These are phyloP conservation scores for Cerastis rubricosa DNA, from an alignment of 2,888 invertebrate species.

Conservation along the genomic window DNA sequence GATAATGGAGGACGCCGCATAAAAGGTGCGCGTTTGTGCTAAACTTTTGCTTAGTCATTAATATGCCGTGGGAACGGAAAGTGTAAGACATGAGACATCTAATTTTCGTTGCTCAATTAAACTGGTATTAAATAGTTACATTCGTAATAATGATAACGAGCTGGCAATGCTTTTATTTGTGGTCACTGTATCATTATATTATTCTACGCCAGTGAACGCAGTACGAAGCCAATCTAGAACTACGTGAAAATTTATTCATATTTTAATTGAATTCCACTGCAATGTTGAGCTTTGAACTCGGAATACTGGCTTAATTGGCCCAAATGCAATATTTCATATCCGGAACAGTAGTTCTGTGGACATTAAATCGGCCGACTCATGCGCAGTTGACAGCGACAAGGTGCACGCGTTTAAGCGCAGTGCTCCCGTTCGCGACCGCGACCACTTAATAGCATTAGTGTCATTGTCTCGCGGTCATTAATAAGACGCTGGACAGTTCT, in stretches of 20 bases:
- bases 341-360: constrained; percentile 52
- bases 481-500: constrained; percentile 87
- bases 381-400: constrained; percentile 68
- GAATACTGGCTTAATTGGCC: constrained; percentile 59
- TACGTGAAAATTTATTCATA: constrained; percentile 42
- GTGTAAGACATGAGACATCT: constrained; percentile 60
- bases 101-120: constrained; percentile 65
- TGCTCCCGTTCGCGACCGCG: constrained; percentile 77
- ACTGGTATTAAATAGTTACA: constrained; percentile 48
- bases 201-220: constrained; percentile 16
- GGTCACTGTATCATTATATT: constrained; percentile 33
- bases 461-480: constrained; percentile 87
- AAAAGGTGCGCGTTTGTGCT: constrained; percentile 84
- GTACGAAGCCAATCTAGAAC: constrained; percentile 29
- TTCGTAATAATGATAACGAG: constrained; percentile 18
- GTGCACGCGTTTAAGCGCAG: constrained; percentile 78
- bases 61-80: constrained; percentile 85
- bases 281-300: constrained; percentile 60
- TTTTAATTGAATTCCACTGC: constrained; percentile 57
- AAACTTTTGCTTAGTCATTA: constrained; percentile 88
- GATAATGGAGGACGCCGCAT: constrained; percentile 83
- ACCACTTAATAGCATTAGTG: constrained; percentile 88
- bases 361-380: constrained; percentile 62
- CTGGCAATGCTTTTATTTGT: constrained; percentile 32
- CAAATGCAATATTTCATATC: constrained; percentile 62